Evolutionary conservation across 2,888 invertebrate species (phyloP), one percentile per base, ranked within the genome.

Genomic region (Ochropleura leucogaster): DNA sequence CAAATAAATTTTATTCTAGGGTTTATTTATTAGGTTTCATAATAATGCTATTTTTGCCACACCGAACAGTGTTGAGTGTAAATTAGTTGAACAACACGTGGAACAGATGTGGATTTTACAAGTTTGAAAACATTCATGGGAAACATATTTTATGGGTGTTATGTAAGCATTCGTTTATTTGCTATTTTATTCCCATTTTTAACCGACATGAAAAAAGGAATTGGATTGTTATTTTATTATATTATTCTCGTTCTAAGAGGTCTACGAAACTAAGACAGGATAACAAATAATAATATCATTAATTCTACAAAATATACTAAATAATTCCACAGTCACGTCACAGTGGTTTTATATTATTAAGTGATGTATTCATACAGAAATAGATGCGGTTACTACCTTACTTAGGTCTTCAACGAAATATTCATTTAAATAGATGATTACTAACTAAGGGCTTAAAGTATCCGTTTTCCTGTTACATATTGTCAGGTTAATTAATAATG

Each of bases 1-100:
- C 69, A 82, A 85, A 84, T 83, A 79, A 87, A 77, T 77, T 77
- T 78, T 68, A 76, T 74, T 79, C 68, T 82, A 80, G 76, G 69
- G 71, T 78, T 83, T 76, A 78, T 82, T 80, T 77, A 79, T 83
- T 83, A 68, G 30, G 68, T 77, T 84, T 72, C 69, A 70, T 71
- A 71, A 67, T 76, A 63, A n/a, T 7, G 57, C 47, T 84, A 72
- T 84, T 84, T 72, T 76, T 65, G 79, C 20, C 53, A 55, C 49
- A 51, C 40, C 14, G 14, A 66, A 40, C 67, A 51, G 30, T 49
- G 44, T 59, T 64, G n/a, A 30, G 40, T 69, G 42, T 47, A 51
- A 71, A 71, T 71, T 76, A n/a, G 44, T n/a, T 57, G 30, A 30
- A 30, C 30, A 30, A 44, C 57, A 80, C 12, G 42, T 44, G 57